Conservation (phyloP, 2,888 invertebrate genomes). For the Eutolmus rufibarbis region DNA sequence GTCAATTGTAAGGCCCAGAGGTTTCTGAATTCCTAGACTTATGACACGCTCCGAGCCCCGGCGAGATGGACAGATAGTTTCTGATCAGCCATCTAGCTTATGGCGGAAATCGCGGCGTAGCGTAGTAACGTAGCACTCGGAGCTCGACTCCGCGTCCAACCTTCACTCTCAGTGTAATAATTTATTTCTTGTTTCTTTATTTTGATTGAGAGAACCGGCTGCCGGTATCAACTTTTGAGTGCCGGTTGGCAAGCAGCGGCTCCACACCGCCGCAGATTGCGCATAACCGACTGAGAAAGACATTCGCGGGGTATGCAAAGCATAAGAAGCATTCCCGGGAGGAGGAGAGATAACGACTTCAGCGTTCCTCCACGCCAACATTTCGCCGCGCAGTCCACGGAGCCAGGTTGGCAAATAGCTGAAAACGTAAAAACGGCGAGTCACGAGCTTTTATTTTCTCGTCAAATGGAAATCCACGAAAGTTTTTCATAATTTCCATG, state of each 20-base stretch:
- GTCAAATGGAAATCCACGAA: not conserved
- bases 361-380: not conserved
- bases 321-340: not conserved
- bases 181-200: not conserved
- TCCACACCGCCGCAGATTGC: not conserved
- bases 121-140: not conserved
- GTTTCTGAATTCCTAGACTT: not conserved
- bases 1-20: not conserved
- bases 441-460: slow-evolving; percentile 3
- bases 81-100: not conserved
- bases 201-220: slow-evolving; percentile 31
- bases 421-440: not conserved
- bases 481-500: not conserved
- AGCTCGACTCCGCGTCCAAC: not conserved
- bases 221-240: slow-evolving; percentile 17
- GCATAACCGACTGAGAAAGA: not conserved
- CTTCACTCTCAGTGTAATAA: slow-evolving; percentile 20
- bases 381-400: not conserved
- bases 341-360: not conserved
- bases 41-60: not conserved
- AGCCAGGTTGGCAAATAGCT: slow-evolving; percentile 1
- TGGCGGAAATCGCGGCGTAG: not conserved
- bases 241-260: slow-evolving; percentile 1
- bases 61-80: not conserved
- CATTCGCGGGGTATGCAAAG: not conserved